Conservation (phyloP, 2,888 invertebrate genomes). For the Zeuzera pyrina region DNA sequence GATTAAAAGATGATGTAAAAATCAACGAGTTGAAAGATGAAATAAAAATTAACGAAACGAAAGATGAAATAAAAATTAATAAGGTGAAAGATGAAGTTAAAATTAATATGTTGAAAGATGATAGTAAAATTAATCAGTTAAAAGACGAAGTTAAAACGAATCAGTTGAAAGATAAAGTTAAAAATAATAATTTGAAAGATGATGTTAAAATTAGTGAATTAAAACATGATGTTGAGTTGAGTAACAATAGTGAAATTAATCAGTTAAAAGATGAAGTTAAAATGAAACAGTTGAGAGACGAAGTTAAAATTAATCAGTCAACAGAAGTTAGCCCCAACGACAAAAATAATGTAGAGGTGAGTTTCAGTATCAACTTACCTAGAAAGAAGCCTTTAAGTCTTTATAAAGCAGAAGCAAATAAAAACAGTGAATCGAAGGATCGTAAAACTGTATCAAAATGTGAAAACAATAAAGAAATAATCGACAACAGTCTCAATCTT, state of each 20-base stretch:
- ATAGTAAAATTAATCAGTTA: too few species aligned
- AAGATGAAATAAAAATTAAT: too few species aligned
- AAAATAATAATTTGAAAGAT: too few species aligned
- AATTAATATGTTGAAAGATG: too few species aligned
- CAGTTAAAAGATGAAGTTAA: constrained; percentile 36
- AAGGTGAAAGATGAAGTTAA: constrained; percentile 28
- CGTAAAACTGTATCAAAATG: constrained; percentile 18
- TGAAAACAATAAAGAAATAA: constrained; percentile 21
- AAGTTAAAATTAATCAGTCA: constrained; percentile 3
- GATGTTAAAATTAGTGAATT: too few species aligned
- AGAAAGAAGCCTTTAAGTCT: constrained; percentile 34
- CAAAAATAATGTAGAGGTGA: constrained; percentile 57
- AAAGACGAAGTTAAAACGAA: too few species aligned
- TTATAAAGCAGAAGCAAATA: constrained; percentile 27
- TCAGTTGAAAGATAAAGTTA: too few species aligned
- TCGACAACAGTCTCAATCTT: constrained; percentile 32
- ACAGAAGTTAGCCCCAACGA: constrained; percentile 27
- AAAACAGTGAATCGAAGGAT: constrained; percentile 22
- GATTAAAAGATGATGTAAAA: too few species aligned
- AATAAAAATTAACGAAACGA: too few species aligned
- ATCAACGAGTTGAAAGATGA: too few species aligned
- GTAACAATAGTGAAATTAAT: too few species aligned
- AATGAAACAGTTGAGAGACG: constrained; percentile 26
- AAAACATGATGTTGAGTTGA: too few species aligned
- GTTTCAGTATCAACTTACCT: constrained; percentile 60